Percentiles rank a stretch among this genome's conserved stretches.
phyloP scores from a whole-genome alignment of 2,888 invertebrate species.

The Caenorhabditis sp. region DNA sequence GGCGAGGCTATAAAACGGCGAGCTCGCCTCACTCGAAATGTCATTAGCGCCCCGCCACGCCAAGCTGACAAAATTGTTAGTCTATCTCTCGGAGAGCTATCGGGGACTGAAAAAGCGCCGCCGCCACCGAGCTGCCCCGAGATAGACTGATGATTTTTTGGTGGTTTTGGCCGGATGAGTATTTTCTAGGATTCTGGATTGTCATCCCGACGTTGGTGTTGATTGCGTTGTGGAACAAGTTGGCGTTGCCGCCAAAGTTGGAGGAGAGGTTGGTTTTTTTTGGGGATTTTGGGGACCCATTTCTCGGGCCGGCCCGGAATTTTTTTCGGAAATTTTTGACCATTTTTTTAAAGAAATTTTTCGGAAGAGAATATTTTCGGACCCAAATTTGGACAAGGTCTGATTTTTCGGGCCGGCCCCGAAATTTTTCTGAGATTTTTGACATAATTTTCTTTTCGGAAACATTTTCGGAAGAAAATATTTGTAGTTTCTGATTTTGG shows the following conservation, averaged over 20 bases:
- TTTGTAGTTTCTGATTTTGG: too few species aligned
- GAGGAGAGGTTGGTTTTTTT: constrained; percentile 12
- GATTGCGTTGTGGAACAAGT: constrained; percentile 30
- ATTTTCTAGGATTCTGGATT: constrained; percentile 29
- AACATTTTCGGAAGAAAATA: too few species aligned
- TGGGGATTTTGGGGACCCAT: background rate
- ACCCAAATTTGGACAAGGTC: too few species aligned
- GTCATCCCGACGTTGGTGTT: constrained; percentile 25
- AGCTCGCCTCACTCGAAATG: too few species aligned
- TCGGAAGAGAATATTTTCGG: too few species aligned
- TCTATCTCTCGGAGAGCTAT: constrained; percentile 33
- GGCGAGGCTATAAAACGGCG: background rate
- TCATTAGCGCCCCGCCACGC: too few species aligned
- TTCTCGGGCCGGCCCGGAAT: too few species aligned
- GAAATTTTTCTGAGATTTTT: too few species aligned
- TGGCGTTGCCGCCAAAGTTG: constrained; percentile 33
- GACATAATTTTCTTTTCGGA: too few species aligned
- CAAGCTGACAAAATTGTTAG: constrained; percentile 8
- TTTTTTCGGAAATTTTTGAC: too few species aligned
- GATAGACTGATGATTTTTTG: constrained; percentile 22
- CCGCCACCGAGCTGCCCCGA: constrained; percentile 32
- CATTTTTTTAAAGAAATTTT: too few species aligned
- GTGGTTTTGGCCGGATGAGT: background rate
- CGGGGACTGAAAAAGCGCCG: background rate
- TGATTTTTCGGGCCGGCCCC: too few species aligned